These are phyloP conservation scores for Vulpes ferrilata DNA, from an alignment of 2,113 vertebrate species.

Conservation along the genomic window DNA sequence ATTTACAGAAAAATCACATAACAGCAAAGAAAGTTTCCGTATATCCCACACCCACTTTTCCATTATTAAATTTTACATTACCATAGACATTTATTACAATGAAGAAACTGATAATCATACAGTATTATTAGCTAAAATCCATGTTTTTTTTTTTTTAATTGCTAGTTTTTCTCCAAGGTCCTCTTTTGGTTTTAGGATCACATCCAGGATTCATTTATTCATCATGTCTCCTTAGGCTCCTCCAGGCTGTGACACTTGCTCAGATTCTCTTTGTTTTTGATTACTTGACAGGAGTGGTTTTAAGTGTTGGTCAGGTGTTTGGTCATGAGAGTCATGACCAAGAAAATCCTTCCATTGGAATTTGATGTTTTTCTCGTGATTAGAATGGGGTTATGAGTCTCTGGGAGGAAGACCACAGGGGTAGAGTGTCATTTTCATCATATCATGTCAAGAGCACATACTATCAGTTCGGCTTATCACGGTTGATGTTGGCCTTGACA, in stretches of 20 bases:
- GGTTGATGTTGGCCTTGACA: not conserved
- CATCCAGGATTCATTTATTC: not conserved
- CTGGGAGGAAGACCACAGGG: not conserved
- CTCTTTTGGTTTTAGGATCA: not conserved
- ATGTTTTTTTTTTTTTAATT: not conserved
- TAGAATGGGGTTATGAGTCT: not conserved
- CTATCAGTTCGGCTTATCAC: not conserved
- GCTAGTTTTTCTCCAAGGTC: not conserved
- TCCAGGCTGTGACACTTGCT: not conserved
- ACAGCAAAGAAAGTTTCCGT: not conserved
- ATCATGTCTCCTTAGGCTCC: not conserved
- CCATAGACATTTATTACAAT: not conserved
- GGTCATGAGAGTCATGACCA: too few relatives aligned
- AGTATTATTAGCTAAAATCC: not conserved
- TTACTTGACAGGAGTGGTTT: not conserved
- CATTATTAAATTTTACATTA: not conserved
- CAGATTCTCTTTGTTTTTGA: not conserved
- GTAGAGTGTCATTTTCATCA: too few relatives aligned
- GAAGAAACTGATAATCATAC: not conserved
- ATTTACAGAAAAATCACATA: not conserved
- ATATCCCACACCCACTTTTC: not conserved
- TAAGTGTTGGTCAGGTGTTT: not conserved
- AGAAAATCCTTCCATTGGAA: not conserved
- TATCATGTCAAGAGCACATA: fast-evolving
- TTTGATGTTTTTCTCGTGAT: not conserved